Evolutionary conservation across 2,797 vertebrate species (phyloP), one percentile per base, ranked within the genome.

Genomic region (Heteromormyrus szaboi): DNA sequence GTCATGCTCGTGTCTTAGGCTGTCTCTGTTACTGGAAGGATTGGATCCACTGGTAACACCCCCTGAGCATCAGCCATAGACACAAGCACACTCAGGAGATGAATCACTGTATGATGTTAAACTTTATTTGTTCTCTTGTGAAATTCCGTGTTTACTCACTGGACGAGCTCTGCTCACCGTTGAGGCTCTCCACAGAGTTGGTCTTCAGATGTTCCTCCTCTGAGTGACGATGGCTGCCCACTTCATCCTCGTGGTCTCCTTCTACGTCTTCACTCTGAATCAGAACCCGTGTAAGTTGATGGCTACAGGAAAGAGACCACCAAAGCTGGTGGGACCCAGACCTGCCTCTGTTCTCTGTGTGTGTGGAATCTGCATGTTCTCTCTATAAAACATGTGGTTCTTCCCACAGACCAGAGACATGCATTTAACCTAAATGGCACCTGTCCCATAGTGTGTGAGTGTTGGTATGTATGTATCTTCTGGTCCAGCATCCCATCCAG

Each of bases 41-140:
- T 97, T 96, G 0, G 98, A 99, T 89, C 97, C 97, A 86, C 97
- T 98, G 90, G 97, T 98, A 90, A 99, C 94, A 6, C 98, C 98
- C 94, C 98, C 98, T 99, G 91, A 14, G 22, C 37, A 92, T 37
- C 90, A 65, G 19, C 4, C 22, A 12, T 8, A 86, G 8, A 54
- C 29, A 59, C 50, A 5, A 59, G 33, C 29, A 9, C 50, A 19
- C 11, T 29, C 29, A 59, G 53, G 29, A 41, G 6, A 37, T 54
- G 29, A 48, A 22, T 54, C 6, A 0, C 51, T 7, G 14, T 37
- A 86, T 6, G 1, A 29, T 56, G 14, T 9, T 37, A 50, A 29
- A 53, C 14, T 86, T 54, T 11, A 37, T 37, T 53, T 33, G 12
- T 33, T 56, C 25, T 86, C 85, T 25, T 7, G 11, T 44, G 85